Base-by-base conservation (phyloP, 2,113 vertebrate species). In the Antechinus flavipes region DNA sequence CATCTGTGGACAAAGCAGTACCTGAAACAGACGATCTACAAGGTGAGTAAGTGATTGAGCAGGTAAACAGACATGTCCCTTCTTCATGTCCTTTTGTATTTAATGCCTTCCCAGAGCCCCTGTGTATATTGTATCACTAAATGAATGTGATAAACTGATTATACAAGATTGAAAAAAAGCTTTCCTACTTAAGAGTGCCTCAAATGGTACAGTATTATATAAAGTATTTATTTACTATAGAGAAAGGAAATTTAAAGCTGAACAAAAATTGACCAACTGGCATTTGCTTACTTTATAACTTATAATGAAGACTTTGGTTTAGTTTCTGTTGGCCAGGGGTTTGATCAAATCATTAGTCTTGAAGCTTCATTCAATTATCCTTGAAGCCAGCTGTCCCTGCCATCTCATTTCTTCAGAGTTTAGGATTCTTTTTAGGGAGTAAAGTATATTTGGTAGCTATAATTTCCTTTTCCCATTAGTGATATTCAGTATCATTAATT, bases 1-100 rank as follows among this genome's bases (percentile, higher is more conserved):
- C 99, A 10, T 97, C 98, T 96, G 98, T 96, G 98, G 98, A 98
- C 97, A 99, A 99, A 98, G 98, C 98, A 98, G 96, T 97, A 97
- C 98, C 98, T 0, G 99, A 99, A 98, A 98, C 98, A 94, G 98
- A 99, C 98, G 99, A 99, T 61, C 98, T 98, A 97, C 98, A 98
- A 98, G 99, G 99, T 99, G 97, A 95, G 99, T 97, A 91, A n/a
- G 8, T 84, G 3, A 46, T 30, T 94, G 26, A 42, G 30, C 50
- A 2, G 90, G 1, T 91, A 10, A 90, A 91, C 90, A 50, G 24
- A 93, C 14, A 35, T 52, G 30, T 49, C 61, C 61, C 61, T 76
- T 76, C 35, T 19, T 76, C 16, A 76, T n/a, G 19, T 7, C 35
- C 19, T 84, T 84, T 84, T 19, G 6, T n/a, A 84, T 84, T 76